Base-by-base conservation (phyloP, 2,888 invertebrate species). In the Hofmannophila pseudospretella region DNA sequence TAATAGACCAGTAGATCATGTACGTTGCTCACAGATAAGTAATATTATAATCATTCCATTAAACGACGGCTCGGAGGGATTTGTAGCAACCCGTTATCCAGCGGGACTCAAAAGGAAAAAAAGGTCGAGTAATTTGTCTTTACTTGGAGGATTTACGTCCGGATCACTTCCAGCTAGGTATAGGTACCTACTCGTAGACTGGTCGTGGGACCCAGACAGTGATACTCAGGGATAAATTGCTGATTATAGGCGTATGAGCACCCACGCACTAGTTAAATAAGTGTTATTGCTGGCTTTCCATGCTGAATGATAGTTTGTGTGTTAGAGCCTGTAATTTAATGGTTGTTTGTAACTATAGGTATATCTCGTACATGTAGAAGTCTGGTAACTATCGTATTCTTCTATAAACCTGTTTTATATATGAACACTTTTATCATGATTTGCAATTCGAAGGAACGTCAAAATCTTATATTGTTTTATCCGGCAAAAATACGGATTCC, bases 111-210 rank as follows among this genome's bases (percentile, higher is more conserved):
- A 59, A 67, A 66, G 58, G 66, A 73, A 77, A 76, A n/a, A 77
- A 77, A 40, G 77, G 79, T 76, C 61, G 62, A 67, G 76, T 76
- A 73, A 79, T 79, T 79, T 79, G 76, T 79, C 79, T 79, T 75
- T 78, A 76, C 77, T 76, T 67, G 58, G 62, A 64, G 72, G 73
- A 77, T 79, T 79, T 79, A 75, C 75, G 69, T 69, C 44, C 58
- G 75, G 74, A 70, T 73, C 73, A 66, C 67, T 58, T n/a, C 51
- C 63, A 55, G 60, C 8, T n/a, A n/a, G n/a, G n/a, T n/a, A n/a
- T n/a, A n/a, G n/a, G n/a, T n/a, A n/a, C n/a, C n/a, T n/a, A 16
- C 16, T 16, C 16, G n/a, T n/a, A n/a, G n/a, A n/a, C n/a, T n/a
- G 16, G 16, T 23, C 23, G 23, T 23, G 23, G 8, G 23, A n/a